Conservation (phyloP, 2,888 invertebrate species). For the Phortica magna region DNA sequence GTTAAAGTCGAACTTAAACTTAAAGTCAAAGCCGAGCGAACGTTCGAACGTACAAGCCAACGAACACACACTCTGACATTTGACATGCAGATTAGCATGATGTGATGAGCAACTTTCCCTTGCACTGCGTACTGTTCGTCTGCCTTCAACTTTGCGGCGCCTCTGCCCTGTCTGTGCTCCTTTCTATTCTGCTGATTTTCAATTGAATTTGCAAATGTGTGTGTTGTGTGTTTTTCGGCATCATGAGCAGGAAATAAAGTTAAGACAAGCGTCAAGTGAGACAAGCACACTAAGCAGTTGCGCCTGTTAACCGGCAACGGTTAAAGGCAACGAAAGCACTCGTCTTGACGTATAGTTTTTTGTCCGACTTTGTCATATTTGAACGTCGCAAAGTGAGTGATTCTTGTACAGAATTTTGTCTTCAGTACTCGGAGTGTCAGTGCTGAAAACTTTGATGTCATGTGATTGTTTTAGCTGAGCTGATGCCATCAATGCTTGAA, state of each 20-base stretch:
- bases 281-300: too few species aligned
- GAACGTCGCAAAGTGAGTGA: background rate
- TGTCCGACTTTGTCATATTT: constrained; percentile 1
- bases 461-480: background rate
- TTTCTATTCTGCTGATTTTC: background rate
- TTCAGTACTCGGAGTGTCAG: background rate
- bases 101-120: constrained; percentile 5
- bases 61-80: constrained; percentile 57
- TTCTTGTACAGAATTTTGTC: background rate
- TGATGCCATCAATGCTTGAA: too few species aligned
- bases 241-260: background rate
- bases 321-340: too few species aligned
- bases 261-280: background rate
- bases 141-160: background rate
- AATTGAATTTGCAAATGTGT: constrained; percentile 34
- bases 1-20: background rate
- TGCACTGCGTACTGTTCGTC: background rate
- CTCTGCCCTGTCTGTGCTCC: too few species aligned
- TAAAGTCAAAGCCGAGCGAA: constrained; percentile 41
- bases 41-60: too few species aligned
- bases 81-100: constrained; percentile 66
- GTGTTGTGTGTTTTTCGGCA: constrained; percentile 11
- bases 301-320: too few species aligned
- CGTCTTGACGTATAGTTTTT: background rate
- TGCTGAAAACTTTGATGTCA: constrained; percentile 31